Percentiles rank a stretch among this genome's conserved stretches.
These are phyloP conservation scores for Pelmatolapia mariae DNA, from an alignment of 2,113 vertebrate genomes.

Conservation along the genomic window DNA sequence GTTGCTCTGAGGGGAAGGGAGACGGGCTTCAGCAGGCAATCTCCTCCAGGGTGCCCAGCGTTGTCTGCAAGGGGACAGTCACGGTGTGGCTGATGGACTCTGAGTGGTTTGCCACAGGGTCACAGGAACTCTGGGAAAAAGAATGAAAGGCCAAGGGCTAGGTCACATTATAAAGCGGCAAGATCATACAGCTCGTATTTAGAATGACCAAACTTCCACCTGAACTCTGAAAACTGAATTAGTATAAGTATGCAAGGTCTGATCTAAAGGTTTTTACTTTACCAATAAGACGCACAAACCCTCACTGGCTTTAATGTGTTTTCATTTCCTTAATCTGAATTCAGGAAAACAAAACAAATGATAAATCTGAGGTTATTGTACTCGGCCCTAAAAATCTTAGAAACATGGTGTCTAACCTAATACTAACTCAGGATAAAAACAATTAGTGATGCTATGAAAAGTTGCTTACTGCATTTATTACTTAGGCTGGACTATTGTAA, in stretches of 20 bases:
- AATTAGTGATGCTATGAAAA: not conserved
- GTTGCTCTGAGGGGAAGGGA: constrained; percentile 7
- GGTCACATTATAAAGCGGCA: not conserved
- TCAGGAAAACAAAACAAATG: not conserved
- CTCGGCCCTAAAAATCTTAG: not conserved
- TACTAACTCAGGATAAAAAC: not conserved
- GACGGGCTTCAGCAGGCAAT: constrained; percentile 88
- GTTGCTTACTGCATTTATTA: not conserved
- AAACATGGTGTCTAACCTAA: not conserved
- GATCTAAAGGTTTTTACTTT: accelerated
- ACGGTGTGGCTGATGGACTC: constrained; percentile 97
- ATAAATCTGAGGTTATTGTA: accelerated
- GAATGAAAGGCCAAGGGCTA: not conserved
- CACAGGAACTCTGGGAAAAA: constrained; percentile 85
- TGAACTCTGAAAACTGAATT: not conserved
- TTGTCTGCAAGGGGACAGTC: constrained; percentile 89
- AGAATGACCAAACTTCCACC: not conserved
- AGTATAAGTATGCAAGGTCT: not conserved
- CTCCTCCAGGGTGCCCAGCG: constrained; percentile 91
- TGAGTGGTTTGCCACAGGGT: constrained; percentile 91
- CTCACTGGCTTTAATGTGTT: not conserved
- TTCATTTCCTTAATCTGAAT: not conserved
- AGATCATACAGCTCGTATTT: accelerated
- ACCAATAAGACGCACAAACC: not conserved
- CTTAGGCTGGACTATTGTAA: not conserved